Evolutionary conservation across 2,113 vertebrate genomes (phyloP), one percentile per base, ranked within the genome.

Genomic region (Labeo catla): DNA sequence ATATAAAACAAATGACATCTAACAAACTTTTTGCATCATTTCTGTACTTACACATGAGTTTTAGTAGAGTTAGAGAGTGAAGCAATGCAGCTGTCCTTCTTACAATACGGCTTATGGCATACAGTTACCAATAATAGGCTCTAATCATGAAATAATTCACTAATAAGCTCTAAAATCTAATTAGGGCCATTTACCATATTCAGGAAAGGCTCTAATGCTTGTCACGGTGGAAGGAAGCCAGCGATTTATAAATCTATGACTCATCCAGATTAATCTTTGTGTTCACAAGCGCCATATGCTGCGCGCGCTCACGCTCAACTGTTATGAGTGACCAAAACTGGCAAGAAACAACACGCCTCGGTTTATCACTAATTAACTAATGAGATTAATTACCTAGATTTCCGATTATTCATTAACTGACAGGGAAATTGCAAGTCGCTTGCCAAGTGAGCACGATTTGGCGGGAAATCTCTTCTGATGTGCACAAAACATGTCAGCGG

Each of bases 181-280:
- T 52, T 84, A 80, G 83, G 15, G n/a, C 66, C 28, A 59, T 84
- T 86, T 63, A 84, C 13, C 47, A 72, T 49, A 78, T 78, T 82
- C 78, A 83, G 47, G 19, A 45, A n/a, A 59, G 34, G 13, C 16
- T 52, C n/a, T 59, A 19, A 65, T 47, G 57, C 59, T 11, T 6
- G 6, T 16, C 57, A 28, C 6, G 36, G 45, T 65, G 80, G 47
- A 84, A 73, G n/a, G 65, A 88, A 81, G 57, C 76, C n/a, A 73
- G 77, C 8, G 39, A 23, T 61, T 85, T 49, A 84, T 65, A 84
- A 50, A 74, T 78, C 72, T 76, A 76, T 81, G 68, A 74, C 63
- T 87, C 86, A 87, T 87, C 52, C n/a, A 68, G 81, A 82, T 84
- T 84, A 47, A 84, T 86, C 59, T 84, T 49, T 84, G 65, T 84